Base-by-base conservation (phyloP, 1,140 invertebrate species). In the Drosophila novamexicana region DNA sequence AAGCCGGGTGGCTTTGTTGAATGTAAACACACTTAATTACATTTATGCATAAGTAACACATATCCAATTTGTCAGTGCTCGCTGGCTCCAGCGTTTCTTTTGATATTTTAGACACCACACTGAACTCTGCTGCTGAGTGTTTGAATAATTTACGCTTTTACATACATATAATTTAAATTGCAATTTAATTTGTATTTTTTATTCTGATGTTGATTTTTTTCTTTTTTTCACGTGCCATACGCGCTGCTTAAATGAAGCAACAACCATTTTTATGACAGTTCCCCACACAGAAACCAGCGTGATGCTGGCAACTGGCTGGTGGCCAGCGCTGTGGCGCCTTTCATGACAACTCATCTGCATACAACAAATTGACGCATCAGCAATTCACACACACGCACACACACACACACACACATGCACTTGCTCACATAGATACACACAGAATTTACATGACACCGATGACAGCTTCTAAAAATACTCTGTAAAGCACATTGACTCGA, bases 331-430 rank as follows among this genome's bases (percentile, higher is more conserved):
- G 32, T 22, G 57, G n/a, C 14, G 61, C 7, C 7, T 37, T 54
- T 39, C 63, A 66, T 67, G 70, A 73, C 63, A 73, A 59, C 56
- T 59, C 70, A 73, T 73, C 64, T 73, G 64, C 70, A 67, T 73
- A 67, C 47, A 73, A 67, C 63, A 73, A 73, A 73, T 73, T 73
- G 70, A 73, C 70, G 63, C 70, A 67, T 73, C 63, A 73, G 63
- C 64, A 53, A 59, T 67, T 3, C 14, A 57, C 62, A 6, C 61
- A 71, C 34, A 36, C 61, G 57, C 49, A 62, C 49, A 62, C 16
- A 36, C 47, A 63, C 49, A 34, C n/a, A 10, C 18, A 37, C 2
- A 50, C 22, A 29, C 22, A 29, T 29, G 22, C 22, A 29, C 22
- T 29, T 29, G 22, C 4, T 29, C 22, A 5, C 32, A 65, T n/a